Base-by-base conservation (phyloP, 2,113 vertebrate genomes). In the Calyptomena viridis region DNA sequence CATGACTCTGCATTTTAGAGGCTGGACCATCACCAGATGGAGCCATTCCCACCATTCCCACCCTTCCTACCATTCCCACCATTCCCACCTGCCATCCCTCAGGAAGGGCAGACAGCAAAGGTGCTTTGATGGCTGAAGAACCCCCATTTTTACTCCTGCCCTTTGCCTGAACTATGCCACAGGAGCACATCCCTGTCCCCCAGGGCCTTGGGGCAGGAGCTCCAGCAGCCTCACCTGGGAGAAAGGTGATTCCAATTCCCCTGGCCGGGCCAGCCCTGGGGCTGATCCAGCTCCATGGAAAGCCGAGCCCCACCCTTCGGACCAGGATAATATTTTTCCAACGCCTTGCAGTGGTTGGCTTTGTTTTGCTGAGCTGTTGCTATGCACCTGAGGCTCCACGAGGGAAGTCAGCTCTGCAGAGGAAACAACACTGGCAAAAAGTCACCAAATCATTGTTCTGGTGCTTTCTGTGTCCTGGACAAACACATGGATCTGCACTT, bases 311-410 rank as follows among this genome's bases (percentile, higher is more conserved):
- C 95, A 88, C 93, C 97, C 94, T 93, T 31, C 8, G 2, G 75
- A 56, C 62, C 2, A 2, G 78, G 91, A 86, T 85, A 50, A 71
- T 91, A 78, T 94, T 96, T 95, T 93, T 69, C 80, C 53, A 60
- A 58, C 37, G 84, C 50, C 59, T 92, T 50, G 40, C 79, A 25
- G 28, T 28, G 68, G 60, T 60, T 92, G 95, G 30, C 63, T 89
- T 91, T 97, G 96, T 96, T 97, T 92, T 91, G 90, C 96, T 84
- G 89, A 89, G 91, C 90, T 94, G 97, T 96, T 96, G 96, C 96
- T 96, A 96, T 30, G 91, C 87, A 84, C 89, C 90, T 89, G 86
- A 94, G 81, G 90, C 86, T 91, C 60, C 8, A 4, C 67, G 21
- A 17, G 92, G 90, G 89, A 56, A 94, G 46, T 42, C 8, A 2